Conservation (phyloP, 2,888 invertebrate species). For the Linnaemya tessellans region DNA sequence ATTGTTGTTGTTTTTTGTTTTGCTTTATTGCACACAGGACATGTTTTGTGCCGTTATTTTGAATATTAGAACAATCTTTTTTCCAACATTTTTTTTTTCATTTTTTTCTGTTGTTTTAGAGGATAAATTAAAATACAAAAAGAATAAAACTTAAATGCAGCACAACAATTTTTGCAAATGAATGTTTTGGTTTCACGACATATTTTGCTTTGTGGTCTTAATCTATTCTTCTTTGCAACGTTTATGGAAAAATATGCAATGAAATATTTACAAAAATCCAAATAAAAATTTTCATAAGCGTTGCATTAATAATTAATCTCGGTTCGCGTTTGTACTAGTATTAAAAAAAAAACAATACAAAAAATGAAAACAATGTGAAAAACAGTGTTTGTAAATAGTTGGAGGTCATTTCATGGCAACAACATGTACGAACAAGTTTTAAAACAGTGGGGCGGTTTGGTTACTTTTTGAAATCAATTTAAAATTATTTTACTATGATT, state of each 20-base stretch:
- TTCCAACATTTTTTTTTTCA: not conserved
- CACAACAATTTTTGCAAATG: conserved; percentile 69
- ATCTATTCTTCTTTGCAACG: not conserved
- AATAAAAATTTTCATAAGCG: conserved; percentile 63
- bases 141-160: conserved; percentile 42
- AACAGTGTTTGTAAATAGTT: conserved; percentile 23
- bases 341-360: no score
- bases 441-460: conserved; percentile 1
- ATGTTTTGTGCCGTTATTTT: conserved; percentile 63
- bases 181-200: conserved; percentile 71
- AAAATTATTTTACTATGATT: not conserved
- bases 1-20: conserved; percentile 20
- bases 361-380: conserved; percentile 3
- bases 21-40: conserved; percentile 64
- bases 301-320: conserved; percentile 69
- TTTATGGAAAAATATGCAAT: not conserved
- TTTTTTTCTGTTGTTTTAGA: conserved; percentile 40
- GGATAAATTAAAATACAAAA: conserved; percentile 65
- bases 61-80: conserved; percentile 49
- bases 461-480: not conserved
- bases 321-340: no score
- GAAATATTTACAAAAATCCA: conserved; percentile 33
- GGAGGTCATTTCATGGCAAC: conserved; percentile 54
- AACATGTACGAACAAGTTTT: not conserved
- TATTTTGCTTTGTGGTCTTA: conserved; percentile 45